A percentile compares a stretch with the other conserved stretches of the same genome.
phyloP scores from a whole-genome alignment of 2,113 vertebrate genomes.

The Zosterops borbonicus region DNA sequence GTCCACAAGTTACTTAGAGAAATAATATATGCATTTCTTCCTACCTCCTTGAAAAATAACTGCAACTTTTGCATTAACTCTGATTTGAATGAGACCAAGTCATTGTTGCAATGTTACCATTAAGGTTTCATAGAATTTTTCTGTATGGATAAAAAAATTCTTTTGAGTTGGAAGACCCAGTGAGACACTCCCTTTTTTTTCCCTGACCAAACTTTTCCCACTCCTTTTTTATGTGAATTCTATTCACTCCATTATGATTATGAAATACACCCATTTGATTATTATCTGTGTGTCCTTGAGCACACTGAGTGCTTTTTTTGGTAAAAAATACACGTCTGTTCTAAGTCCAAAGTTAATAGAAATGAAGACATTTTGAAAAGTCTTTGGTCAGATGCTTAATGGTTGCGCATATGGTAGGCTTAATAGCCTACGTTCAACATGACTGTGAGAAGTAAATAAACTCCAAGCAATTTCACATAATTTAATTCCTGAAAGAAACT shows the following conservation, averaged over 20 bases:
- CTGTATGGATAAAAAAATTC: background rate
- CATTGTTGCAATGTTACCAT: background rate
- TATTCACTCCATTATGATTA: background rate
- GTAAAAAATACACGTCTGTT: background rate
- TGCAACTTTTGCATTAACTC: background rate
- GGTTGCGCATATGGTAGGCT: background rate
- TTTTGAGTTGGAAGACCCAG: background rate
- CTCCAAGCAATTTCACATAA: background rate
- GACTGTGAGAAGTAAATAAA: conserved; percentile 25
- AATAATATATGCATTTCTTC: background rate
- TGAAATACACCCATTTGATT: background rate
- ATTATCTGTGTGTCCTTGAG: background rate
- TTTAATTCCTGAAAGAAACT: conserved; percentile 26
- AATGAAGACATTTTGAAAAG: background rate
- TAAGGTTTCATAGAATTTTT: background rate
- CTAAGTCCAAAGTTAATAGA: background rate
- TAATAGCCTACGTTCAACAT: background rate
- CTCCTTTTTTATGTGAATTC: background rate
- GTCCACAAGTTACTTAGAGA: background rate
- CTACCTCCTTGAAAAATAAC: background rate
- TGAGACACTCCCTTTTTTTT: background rate
- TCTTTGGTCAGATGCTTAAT: conserved; percentile 1
- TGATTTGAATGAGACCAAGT: background rate
- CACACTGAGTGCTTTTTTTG: background rate
- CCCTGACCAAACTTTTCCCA: background rate